Evolutionary conservation across 2,888 invertebrate genomes (phyloP).

Genomic region (Xestia ashworthii): DNA sequence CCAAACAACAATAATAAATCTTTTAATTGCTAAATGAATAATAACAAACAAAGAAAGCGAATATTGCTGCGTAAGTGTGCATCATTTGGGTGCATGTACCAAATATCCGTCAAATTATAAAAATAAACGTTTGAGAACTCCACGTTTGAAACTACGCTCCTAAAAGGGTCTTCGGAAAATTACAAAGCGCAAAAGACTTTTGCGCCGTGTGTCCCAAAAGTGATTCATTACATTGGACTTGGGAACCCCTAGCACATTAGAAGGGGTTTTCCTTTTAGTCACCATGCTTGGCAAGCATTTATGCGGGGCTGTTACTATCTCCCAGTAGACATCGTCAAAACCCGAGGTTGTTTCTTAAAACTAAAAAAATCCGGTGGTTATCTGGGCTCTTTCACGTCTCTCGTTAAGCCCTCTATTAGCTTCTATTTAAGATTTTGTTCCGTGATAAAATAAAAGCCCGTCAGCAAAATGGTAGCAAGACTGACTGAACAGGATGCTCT

Average conservation of each 20-base stretch:
- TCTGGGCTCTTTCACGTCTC: too few relatives aligned
- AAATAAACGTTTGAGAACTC: slow-evolving; percentile 9
- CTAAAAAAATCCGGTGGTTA: not conserved
- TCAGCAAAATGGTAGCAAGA: not conserved
- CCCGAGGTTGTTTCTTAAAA: not conserved
- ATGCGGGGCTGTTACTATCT: slow-evolving; percentile 6
- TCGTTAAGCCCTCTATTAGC: not conserved
- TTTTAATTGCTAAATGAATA: slow-evolving; percentile 24
- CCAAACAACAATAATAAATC: slow-evolving; percentile 25
- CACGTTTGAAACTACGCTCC: slow-evolving; percentile 1
- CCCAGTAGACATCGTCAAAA: not conserved
- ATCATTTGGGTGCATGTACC: not conserved
- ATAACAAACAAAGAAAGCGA: slow-evolving; percentile 38
- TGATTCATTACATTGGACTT: slow-evolving; percentile 11
- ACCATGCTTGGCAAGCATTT: slow-evolving; percentile 17
- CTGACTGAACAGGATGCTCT: not conserved
- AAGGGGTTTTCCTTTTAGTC: slow-evolving; percentile 15
- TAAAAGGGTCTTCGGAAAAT: slow-evolving; percentile 10
- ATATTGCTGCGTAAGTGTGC: slow-evolving; percentile 22
- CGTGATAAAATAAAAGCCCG: not conserved
- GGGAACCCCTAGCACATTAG: not conserved
- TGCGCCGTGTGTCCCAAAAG: slow-evolving; percentile 3
- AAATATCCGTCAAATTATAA: not conserved
- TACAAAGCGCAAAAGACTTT: not conserved
- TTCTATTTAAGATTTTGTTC: not conserved